Conservation (phyloP, 2,113 vertebrate species). For the Sterna hirundo region DNA sequence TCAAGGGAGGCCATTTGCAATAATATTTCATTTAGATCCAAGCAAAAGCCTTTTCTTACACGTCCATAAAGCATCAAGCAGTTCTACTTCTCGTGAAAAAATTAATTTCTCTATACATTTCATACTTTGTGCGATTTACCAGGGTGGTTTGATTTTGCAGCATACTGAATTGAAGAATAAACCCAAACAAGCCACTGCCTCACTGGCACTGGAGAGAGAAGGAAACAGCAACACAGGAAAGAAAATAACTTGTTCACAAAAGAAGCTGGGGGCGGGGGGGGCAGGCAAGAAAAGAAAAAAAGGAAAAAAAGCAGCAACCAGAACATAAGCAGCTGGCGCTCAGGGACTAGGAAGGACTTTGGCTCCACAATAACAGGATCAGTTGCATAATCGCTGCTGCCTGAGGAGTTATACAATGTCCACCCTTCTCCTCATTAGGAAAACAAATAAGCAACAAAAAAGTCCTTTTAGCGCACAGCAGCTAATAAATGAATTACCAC, state of each 20-base stretch:
- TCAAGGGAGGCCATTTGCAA: neutral
- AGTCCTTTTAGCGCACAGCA: neutral
- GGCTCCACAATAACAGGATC: slow-evolving; percentile 11
- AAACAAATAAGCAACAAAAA: slow-evolving; percentile 18
- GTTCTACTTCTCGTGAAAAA: neutral
- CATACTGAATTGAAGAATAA: neutral
- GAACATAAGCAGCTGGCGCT: slow-evolving; percentile 30
- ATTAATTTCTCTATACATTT: neutral
- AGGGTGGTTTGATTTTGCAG: neutral
- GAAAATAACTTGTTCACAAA: neutral
- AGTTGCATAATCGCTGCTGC: slow-evolving; percentile 30
- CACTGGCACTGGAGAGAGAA: neutral
- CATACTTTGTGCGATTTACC: neutral
- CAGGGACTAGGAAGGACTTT: slow-evolving; percentile 17
- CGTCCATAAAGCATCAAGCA: neutral
- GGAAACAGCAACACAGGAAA: neutral
- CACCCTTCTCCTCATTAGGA: neutral
- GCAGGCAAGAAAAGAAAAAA: neutral
- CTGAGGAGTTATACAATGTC: slow-evolving; percentile 43
- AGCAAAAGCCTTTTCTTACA: neutral
- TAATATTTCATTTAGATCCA: neutral
- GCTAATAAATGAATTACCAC: neutral
- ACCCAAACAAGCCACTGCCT: neutral
- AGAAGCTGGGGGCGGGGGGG: accelerated
- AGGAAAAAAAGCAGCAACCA: neutral